phyloP scores from a whole-genome alignment of 2,113 vertebrate species.

The Myocastor coypus region DNA sequence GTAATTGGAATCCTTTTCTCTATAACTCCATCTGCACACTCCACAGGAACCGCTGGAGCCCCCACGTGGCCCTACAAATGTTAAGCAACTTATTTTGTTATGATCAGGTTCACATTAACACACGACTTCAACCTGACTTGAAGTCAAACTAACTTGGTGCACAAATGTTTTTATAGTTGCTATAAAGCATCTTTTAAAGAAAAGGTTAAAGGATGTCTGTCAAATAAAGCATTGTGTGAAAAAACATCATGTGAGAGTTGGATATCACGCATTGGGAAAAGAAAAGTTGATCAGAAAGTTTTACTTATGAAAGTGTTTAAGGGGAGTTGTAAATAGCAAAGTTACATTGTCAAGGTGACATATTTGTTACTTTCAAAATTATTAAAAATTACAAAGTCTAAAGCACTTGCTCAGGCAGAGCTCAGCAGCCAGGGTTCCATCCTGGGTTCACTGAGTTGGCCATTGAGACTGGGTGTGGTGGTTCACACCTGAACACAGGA shows the following conservation, averaged over 20 bases:
- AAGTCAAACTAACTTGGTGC: conserved; percentile 50
- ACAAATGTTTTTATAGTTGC: conserved; percentile 67
- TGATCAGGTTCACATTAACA: conserved; percentile 59
- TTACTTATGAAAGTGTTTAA: conserved; percentile 78
- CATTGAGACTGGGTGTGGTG: no score
- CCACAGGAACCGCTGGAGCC: not conserved
- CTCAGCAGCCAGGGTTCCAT: no score
- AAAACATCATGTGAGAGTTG: not conserved
- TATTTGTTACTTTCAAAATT: conserved; percentile 59
- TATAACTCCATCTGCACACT: not conserved
- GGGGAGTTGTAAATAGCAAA: conserved; percentile 65
- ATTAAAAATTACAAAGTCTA: conserved; percentile 65
- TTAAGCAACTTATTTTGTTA: conserved; percentile 65
- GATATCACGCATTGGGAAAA: conserved; percentile 74
- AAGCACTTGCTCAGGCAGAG: no score
- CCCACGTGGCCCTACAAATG: not conserved
- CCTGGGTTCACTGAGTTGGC: no score
- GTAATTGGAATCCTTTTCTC: conserved; percentile 46
- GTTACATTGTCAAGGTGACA: conserved; percentile 55
- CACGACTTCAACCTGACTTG: not conserved
- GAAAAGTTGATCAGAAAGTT: conserved; percentile 81
- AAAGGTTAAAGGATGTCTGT: conserved; percentile 43
- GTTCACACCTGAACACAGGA: no score
- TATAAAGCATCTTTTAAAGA: conserved; percentile 68
- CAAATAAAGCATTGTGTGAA: conserved; percentile 54